Conservation (phyloP, 2,797 vertebrate genomes). For the Xiphophorus birchmanni region DNA sequence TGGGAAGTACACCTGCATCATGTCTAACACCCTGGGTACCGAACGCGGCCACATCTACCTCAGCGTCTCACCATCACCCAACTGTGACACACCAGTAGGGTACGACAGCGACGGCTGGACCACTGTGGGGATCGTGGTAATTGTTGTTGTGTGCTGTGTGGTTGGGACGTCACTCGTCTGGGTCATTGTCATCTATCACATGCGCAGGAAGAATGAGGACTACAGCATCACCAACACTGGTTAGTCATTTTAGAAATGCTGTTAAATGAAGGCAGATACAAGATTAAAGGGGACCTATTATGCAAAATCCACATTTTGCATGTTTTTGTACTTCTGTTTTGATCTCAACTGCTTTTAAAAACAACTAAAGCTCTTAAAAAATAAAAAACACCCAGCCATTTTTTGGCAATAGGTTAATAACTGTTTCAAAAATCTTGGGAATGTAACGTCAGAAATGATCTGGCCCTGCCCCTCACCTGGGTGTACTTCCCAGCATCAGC, state of each 20-base stretch:
- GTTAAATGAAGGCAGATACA: background rate
- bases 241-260: constrained; percentile 61
- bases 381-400: too few relatives aligned
- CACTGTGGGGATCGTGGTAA: constrained; percentile 96
- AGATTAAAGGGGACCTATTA: background rate
- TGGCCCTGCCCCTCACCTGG: too few relatives aligned
- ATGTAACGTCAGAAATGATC: too few relatives aligned
- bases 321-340: background rate
- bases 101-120: constrained; percentile 91
- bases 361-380: too few relatives aligned
- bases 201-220: constrained; percentile 92
- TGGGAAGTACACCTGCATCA: constrained; percentile 95
- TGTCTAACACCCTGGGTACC: constrained; percentile 96
- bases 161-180: constrained; percentile 98
- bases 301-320: too few relatives aligned
- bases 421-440: too few relatives aligned
- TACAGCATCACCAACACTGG: constrained; percentile 98
- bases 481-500: too few relatives aligned
- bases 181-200: constrained; percentile 99
- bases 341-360: too few relatives aligned
- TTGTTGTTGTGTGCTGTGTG: constrained; percentile 98
- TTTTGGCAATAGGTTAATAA: too few relatives aligned
- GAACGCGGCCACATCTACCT: constrained; percentile 92
- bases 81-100: constrained; percentile 85
- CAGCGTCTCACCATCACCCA: constrained; percentile 88